These are phyloP conservation scores for Pteronotus mesoamericanus DNA, from an alignment of 2,797 vertebrate species.

Conservation along the genomic window DNA sequence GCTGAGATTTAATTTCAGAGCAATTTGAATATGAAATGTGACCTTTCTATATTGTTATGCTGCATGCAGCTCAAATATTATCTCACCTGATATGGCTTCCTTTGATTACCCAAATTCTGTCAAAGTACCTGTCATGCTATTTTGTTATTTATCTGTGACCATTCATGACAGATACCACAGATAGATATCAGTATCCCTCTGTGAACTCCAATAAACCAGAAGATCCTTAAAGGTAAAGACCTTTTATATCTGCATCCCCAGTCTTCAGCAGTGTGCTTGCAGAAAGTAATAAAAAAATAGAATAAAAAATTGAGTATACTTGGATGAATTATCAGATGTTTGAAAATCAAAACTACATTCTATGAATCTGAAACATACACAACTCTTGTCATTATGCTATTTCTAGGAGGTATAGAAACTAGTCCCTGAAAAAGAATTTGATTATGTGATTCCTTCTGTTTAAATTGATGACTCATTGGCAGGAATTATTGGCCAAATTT, in stretches of 20 bases:
- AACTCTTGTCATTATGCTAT: not conserved
- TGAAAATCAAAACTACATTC: not conserved
- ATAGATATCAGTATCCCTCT: not conserved
- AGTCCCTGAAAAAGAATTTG: not conserved
- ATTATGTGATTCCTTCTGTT: not conserved
- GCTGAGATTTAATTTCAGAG: not conserved
- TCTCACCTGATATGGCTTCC: not conserved
- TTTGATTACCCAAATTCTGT: not conserved
- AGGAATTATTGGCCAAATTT: not conserved
- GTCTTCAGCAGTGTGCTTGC: not conserved
- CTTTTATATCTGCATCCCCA: not conserved
- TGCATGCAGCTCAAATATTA: not conserved
- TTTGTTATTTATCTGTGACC: not conserved
- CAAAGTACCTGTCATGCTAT: not conserved
- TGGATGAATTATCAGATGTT: not conserved
- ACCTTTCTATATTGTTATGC: not conserved
- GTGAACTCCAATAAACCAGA: not conserved
- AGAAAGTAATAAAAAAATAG: not conserved
- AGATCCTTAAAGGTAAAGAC: not conserved
- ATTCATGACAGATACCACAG: not conserved
- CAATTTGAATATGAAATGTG: slow-evolving; percentile 16
- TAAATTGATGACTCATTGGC: not conserved
- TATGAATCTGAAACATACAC: not conserved
- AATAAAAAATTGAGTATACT: not conserved
- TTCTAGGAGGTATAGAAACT: not conserved